Percentiles rank a stretch among this genome's conserved stretches.
Conservation (phyloP, 2,888 invertebrate species). For the Caenorhabditis angaria region DNA sequence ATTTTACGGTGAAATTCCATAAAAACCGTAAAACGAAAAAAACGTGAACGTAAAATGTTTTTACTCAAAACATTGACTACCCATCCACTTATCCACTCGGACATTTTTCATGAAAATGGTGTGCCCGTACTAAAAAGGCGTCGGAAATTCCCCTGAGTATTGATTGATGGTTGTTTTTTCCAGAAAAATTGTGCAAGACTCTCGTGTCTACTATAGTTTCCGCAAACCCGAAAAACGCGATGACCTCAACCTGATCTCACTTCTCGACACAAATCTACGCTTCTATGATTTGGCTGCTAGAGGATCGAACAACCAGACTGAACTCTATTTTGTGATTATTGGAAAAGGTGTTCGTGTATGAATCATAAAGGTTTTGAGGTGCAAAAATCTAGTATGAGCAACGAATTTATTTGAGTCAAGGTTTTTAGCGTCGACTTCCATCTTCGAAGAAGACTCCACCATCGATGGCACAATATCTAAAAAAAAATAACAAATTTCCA, state of each 20-base stretch:
- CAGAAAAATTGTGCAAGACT: background rate
- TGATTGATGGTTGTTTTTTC: background rate
- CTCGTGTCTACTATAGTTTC: background rate
- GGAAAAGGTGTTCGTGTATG: slow-evolving; percentile 11
- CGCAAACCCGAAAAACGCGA: background rate
- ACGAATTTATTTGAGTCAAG: background rate
- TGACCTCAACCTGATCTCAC: slow-evolving; percentile 4
- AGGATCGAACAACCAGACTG: background rate
- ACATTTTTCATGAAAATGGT: too few relatives aligned
- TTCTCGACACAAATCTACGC: slow-evolving; percentile 9
- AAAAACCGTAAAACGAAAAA: too few relatives aligned
- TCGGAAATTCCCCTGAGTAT: background rate
- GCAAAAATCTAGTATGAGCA: background rate
- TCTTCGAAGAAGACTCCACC: slow-evolving; percentile 42
- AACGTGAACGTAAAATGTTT: too few relatives aligned
- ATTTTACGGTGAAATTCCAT: too few relatives aligned
- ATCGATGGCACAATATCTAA: slow-evolving; percentile 30
- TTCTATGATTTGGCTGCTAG: slow-evolving; percentile 6
- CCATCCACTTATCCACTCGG: too few relatives aligned
- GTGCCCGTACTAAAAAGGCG: too few relatives aligned
- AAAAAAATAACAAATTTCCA: background rate
- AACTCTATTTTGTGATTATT: slow-evolving; percentile 6
- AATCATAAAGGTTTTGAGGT: background rate
- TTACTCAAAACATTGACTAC: too few relatives aligned
- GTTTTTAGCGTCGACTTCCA: slow-evolving; percentile 17